phyloP scores from a whole-genome alignment of 2,113 vertebrate species.

The Sprattus sprattus region DNA sequence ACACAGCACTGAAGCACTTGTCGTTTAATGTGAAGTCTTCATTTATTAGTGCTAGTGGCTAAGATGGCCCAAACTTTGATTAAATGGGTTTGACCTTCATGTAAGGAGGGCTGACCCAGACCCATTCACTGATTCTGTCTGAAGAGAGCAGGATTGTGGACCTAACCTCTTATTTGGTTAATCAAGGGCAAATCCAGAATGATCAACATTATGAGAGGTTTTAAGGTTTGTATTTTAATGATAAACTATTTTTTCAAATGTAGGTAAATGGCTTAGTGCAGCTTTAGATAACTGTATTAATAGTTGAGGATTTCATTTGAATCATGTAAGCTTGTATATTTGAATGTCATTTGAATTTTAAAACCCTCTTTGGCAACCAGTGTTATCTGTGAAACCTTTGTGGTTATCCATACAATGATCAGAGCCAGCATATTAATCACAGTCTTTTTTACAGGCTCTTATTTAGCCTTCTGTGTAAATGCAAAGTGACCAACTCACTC shows the following conservation, averaged over 20 bases:
- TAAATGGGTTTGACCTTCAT: not conserved
- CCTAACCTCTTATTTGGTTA: not conserved
- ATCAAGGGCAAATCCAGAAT: not conserved
- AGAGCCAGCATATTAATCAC: not conserved
- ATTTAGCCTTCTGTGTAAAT: not conserved
- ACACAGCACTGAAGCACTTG: not conserved
- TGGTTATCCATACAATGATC: not conserved
- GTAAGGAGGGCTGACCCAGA: not conserved
- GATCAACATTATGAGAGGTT: not conserved
- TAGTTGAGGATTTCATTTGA: not conserved
- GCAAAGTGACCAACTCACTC: not conserved
- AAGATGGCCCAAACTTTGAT: not conserved
- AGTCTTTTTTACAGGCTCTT: not conserved
- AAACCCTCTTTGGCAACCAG: not conserved
- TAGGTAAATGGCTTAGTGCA: not conserved
- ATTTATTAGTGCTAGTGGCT: slow-evolving; percentile 15
- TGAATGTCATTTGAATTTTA: not conserved
- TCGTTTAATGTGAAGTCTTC: slow-evolving; percentile 4
- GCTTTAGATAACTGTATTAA: not conserved
- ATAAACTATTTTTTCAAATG: not conserved
- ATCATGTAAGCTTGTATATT: not conserved
- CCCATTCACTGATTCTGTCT: not conserved
- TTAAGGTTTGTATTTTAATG: not conserved
- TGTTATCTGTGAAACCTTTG: not conserved
- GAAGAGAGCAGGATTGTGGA: not conserved